A percentile compares a stretch with the other conserved stretches of the same genome.
Conservation (phyloP, 2,797 vertebrate species). For the Pantherophis vulpinus region DNA sequence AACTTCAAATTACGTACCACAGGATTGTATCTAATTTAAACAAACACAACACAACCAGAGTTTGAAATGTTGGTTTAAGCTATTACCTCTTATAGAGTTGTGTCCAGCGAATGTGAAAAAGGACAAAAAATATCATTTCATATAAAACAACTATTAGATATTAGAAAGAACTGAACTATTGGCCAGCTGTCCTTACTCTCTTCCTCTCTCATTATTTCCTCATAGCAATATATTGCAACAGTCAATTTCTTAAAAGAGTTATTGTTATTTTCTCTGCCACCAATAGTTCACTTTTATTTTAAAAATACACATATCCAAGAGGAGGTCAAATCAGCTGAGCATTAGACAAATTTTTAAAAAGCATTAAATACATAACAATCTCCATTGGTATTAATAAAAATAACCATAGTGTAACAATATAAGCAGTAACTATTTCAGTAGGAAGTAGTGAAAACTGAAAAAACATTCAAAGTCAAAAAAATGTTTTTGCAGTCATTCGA, state of each 20-base stretch:
- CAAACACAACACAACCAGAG: not conserved
- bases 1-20: not conserved
- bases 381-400: not conserved
- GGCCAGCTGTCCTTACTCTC: not conserved
- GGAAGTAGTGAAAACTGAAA: not conserved
- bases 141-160: not conserved
- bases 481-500: not conserved
- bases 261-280: not conserved
- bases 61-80: not conserved
- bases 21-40: not conserved
- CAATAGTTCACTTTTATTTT: not conserved
- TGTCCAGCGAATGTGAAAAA: not conserved
- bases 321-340: not conserved
- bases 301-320: not conserved
- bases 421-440: not conserved
- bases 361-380: not conserved
- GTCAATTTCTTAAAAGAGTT: not conserved
- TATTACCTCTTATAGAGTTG: not conserved
- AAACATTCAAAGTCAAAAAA: not conserved
- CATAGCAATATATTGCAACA: not conserved
- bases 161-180: not conserved
- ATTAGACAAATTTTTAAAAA: not conserved
- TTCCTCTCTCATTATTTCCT: not conserved
- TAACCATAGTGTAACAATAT: not conserved
- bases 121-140: not conserved